Conservation (phyloP, 2,113 vertebrate genomes). For the Oncorhynchus clarkii region DNA sequence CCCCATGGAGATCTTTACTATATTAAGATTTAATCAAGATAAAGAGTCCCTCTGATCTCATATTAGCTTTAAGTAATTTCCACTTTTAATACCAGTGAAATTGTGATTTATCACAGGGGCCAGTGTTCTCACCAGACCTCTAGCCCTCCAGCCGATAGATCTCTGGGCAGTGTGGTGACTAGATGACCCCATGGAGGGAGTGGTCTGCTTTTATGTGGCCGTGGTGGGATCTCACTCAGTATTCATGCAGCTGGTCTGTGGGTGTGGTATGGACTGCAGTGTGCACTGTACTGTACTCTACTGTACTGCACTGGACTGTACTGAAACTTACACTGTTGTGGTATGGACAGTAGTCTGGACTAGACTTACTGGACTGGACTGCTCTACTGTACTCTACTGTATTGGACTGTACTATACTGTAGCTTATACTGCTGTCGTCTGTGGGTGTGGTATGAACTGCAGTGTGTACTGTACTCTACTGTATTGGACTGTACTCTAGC, state of each 20-base stretch:
- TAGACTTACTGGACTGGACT: too few relatives aligned
- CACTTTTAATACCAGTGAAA: slow-evolving; percentile 10
- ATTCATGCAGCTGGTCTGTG: background rate
- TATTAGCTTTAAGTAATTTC: slow-evolving; percentile 28
- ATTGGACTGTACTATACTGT: too few relatives aligned
- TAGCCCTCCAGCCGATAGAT: background rate
- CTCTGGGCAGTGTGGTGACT: background rate
- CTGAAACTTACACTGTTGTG: too few relatives aligned
- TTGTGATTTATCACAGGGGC: background rate
- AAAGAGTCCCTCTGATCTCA: slow-evolving; percentile 38
- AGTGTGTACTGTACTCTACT: too few relatives aligned
- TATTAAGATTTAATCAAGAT: slow-evolving; percentile 51
- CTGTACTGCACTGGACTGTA: too few relatives aligned
- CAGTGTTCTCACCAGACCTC: background rate
- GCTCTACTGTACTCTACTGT: too few relatives aligned
- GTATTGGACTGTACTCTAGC: too few relatives aligned
- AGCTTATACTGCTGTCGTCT: background rate
- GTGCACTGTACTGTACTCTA: background rate
- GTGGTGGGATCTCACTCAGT: background rate
- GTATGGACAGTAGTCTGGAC: too few relatives aligned
- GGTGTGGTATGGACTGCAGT: background rate
- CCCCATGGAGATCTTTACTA: slow-evolving; percentile 13
- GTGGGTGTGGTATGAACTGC: background rate
- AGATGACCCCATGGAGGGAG: background rate
- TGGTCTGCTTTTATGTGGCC: background rate